Evolutionary conservation across 53 echinoderm and acorn worm genomes (phyloP), one percentile per base, ranked within the genome.

Genomic region (Zoroaster sp.): DNA sequence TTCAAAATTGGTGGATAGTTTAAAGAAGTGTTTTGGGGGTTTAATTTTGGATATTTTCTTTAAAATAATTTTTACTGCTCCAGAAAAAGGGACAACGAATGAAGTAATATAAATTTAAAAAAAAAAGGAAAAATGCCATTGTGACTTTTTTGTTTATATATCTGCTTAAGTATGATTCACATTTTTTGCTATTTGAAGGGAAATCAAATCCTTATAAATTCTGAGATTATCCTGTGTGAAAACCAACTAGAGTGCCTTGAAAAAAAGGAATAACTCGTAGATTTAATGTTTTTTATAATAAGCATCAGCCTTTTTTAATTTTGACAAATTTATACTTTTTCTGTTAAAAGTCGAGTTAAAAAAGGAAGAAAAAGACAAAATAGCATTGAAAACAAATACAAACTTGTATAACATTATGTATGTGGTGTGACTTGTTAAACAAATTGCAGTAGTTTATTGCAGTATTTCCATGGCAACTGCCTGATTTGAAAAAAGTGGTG

Each of bases 371-470:
- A 12, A 44, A 45, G 11, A 21, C 45, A 70, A 69, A 45, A 3
- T 85, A 70, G 69, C 43, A 41, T 15, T 28, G 40, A 12, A 74
- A 74, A 6, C 7, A 74, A 23, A 5, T 20, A 40, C 39, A 25
- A 17, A 79, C 36, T 55, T 55, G 38, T 15, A 32, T 37, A 38
- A 54, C 37, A 79, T 55, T 59, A 5, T 35, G n/a, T 20, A 20
- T 35, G 23, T 85, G 85, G 69, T 85, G 85, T 85, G 85, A 36
- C 35, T 45, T 85, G 69, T 21, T 35, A 37, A 82, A 59, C 46
- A 18, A 59, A 55, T 30, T 30, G 32, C 31, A 66, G 20, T 31
- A 25, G 39, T 40, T 11, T 65, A 11, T 68, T 18, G 17, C 37
- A 41, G 25, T 32, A 36, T 46, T 85, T 54, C 49, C 44, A 2